These are phyloP conservation scores for Talpa occidentalis DNA, from an alignment of 2,113 vertebrate species.

Conservation along the genomic window DNA sequence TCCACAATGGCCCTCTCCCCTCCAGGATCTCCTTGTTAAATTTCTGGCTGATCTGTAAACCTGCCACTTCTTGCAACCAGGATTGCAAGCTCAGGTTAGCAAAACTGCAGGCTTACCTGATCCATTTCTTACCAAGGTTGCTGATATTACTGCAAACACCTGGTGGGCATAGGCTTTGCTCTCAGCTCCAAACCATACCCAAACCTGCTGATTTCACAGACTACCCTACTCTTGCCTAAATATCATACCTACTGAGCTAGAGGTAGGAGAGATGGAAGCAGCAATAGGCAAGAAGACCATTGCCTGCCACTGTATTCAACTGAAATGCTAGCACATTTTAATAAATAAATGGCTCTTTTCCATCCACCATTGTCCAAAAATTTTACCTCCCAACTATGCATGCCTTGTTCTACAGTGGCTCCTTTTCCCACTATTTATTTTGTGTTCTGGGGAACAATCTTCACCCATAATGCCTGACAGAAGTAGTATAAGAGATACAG, in stretches of 20 bases:
- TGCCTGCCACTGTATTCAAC: constrained; percentile 18
- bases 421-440: background rate
- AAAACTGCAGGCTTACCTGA: background rate
- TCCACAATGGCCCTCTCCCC: background rate
- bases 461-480: background rate
- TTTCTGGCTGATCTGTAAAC: background rate
- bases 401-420: background rate
- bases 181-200: background rate
- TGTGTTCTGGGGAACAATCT: background rate
- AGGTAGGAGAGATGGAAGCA: background rate
- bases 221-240: background rate
- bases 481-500: background rate
- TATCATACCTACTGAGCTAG: background rate
- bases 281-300: background rate
- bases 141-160: constrained; percentile 11
- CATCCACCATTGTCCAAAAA: background rate
- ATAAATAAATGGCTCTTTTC: background rate
- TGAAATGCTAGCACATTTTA: constrained; percentile 39
- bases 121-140: constrained; percentile 29
- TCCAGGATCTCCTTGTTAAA: background rate
- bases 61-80: background rate
- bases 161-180: background rate
- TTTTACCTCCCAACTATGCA: background rate
- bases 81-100: background rate
- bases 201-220: background rate